Base-by-base conservation (phyloP, 2,797 vertebrate genomes). In the Karalla daura region DNA sequence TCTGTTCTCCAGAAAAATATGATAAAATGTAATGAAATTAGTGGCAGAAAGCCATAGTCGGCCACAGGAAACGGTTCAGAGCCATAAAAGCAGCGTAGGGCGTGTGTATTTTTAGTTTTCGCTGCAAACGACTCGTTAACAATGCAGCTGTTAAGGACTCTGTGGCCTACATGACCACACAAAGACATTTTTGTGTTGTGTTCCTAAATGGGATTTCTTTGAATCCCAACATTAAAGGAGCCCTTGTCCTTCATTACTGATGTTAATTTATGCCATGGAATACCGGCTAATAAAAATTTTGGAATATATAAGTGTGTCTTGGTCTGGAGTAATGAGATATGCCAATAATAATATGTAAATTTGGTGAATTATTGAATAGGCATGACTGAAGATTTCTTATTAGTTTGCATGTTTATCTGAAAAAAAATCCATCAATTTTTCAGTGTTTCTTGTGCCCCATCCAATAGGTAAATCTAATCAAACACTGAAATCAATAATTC, bases 321-420 rank as follows among this genome's bases (percentile, higher is more conserved):
- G 76, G 84, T 91, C 87, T 54, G 63, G 52, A 44, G 76, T 92
- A 92, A 93, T 92, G 88, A 93, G 87, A 91, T 88, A 87, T 89
- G 80, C 87, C 88, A 91, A 92, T 93, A 94, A 92, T 91, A 90
- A 92, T 89, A 93, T 94, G 91, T 76, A 92, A 92, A 93, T 94
- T 61, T 59, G 12, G 53, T 91, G 88, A 93, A 94, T 94, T 92
- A 93, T 92, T 93, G 80, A 93, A 91, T 73, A 91, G 87, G 80
- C 86, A 84, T 88, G 83, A 90, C 86, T 81, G 84, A 72, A 81
- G 74, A 76, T 86, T 86, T 90, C 76, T 83, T 86, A 91, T 91
- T 90, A 84, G 87, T 84, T 86, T 84, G 83, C 84, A 84, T 92
- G 84, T 93, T 91, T 90, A 88, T 92, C 83, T 86, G 43, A 69